Evolutionary conservation across 2,797 vertebrate genomes (phyloP), one percentile per base, ranked within the genome.

Genomic region (Benthosema pterotum): DNA sequence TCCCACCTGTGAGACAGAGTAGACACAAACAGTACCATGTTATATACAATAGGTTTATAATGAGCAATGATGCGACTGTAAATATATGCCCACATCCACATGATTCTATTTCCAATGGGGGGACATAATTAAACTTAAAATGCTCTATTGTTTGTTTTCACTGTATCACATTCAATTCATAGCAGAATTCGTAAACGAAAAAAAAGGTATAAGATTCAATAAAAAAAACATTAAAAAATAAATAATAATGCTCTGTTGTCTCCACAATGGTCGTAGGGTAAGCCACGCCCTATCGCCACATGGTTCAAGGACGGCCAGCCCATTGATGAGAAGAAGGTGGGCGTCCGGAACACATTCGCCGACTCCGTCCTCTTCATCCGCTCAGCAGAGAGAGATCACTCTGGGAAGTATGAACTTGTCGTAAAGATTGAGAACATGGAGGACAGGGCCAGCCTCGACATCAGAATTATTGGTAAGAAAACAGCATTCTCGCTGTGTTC

Each of bases 311-410:
- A 94, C 0, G 95, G 94, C 3, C 45, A 94, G 52, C 93, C 94
- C 0, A 0, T 97, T 25, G 94, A 96, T 63, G 17, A 77, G 5
- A 92, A 91, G 68, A 87, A 87, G 50, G 71, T 95, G 60, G 86
- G 83, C 0, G 7, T 95, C 52, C 92, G 92, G 49, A 96, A 83
- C 77, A 91, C 92, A 0, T 92, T 92, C 0, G 68, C 93, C 2
- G 95, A 97, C 89, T 92, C 84, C 2, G 93, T 97, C 76, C 83
- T 97, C 55, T 97, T 97, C 79, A 95, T 97, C 52, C 95, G 96
- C 54, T 72, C 93, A 0, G 94, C 95, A 0, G 94, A 94, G 52
- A 91, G 95, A 65, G 84, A 89, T 0, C 94, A 97, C 84, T 91
- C 96, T 0, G 96, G 96, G 19, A 92, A 78, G 56, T 97, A 96